Evolutionary conservation across 2,797 vertebrate genomes (phyloP).

Genomic region (Sebastes diploproa): DNA sequence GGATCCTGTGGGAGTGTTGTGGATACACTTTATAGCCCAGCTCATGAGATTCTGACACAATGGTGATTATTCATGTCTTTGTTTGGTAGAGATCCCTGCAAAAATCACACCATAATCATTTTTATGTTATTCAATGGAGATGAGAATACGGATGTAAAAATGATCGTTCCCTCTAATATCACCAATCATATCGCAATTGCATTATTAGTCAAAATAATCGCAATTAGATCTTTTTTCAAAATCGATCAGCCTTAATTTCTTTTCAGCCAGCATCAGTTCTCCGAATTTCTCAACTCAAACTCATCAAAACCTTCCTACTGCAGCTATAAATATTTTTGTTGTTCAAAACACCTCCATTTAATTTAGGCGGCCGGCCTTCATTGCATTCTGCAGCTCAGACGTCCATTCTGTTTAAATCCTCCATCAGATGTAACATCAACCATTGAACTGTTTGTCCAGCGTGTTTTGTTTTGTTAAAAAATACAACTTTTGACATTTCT

Average conservation of each 20-base stretch:
- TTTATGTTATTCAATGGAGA: not conserved
- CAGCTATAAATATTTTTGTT: not conserved
- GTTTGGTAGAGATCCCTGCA: not conserved
- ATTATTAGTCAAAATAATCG: not conserved
- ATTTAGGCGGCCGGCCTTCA: not conserved
- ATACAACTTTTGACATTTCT: not conserved
- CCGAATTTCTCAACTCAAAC: not conserved
- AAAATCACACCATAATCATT: not conserved
- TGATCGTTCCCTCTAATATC: not conserved
- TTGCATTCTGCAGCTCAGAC: conserved; percentile 6
- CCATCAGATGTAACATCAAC: not conserved
- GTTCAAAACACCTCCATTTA: not conserved
- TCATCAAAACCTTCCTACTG: not conserved
- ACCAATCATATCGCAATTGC: not conserved
- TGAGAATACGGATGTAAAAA: not conserved
- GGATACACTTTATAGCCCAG: not conserved
- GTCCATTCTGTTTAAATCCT: not conserved
- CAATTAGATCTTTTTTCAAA: not conserved
- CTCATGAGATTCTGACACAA: conserved; percentile 10
- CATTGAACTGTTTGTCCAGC: not conserved
- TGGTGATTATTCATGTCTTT: not conserved
- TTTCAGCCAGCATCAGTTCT: not conserved
- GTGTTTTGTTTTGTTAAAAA: not conserved
- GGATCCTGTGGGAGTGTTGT: not conserved
- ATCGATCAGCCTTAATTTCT: not conserved